Evolutionary conservation across 2,113 vertebrate genomes (phyloP).

Genomic region (Peromyscus polionotus): DNA sequence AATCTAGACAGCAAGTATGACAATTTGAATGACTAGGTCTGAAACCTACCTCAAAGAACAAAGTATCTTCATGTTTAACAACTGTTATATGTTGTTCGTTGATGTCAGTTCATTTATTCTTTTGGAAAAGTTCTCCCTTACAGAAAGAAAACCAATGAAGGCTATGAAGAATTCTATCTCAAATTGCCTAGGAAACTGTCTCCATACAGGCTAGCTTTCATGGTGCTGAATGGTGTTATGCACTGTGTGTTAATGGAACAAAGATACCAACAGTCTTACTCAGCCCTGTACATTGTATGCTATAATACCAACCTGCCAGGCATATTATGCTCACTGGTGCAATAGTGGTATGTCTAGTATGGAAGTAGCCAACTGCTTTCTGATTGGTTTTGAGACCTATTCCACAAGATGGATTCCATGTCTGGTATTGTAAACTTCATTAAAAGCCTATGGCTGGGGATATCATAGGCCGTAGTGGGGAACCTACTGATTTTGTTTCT

Average conservation of each 20-base stretch:
- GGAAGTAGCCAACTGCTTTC: not conserved
- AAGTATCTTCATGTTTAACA: not conserved
- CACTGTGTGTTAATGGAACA: not conserved
- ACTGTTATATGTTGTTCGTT: not conserved
- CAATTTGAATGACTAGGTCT: not conserved
- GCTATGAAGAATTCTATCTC: not conserved
- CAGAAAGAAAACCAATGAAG: not conserved
- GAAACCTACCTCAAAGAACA: not conserved
- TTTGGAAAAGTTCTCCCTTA: not conserved
- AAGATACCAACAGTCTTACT: not conserved
- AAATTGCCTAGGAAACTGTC: no score
- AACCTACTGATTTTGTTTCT: not conserved
- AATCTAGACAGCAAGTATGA: conserved; percentile 7
- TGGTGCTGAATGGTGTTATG: not conserved
- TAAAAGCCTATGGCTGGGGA: not conserved
- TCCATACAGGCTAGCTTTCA: not conserved
- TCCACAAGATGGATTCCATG: not conserved
- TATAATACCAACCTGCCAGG: not conserved
- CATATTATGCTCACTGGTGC: not conserved
- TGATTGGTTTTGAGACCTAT: not conserved
- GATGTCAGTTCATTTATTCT: not conserved
- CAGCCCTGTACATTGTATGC: not conserved
- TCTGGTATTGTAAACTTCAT: not conserved
- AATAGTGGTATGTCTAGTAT: not conserved
- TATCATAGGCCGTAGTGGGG: not conserved